A percentile compares a stretch with the other conserved stretches of the same genome.
These are phyloP conservation scores for Apostichopus leukothele DNA, from an alignment of 53 echinoderm and acorn worm genomes.

Conservation along the genomic window DNA sequence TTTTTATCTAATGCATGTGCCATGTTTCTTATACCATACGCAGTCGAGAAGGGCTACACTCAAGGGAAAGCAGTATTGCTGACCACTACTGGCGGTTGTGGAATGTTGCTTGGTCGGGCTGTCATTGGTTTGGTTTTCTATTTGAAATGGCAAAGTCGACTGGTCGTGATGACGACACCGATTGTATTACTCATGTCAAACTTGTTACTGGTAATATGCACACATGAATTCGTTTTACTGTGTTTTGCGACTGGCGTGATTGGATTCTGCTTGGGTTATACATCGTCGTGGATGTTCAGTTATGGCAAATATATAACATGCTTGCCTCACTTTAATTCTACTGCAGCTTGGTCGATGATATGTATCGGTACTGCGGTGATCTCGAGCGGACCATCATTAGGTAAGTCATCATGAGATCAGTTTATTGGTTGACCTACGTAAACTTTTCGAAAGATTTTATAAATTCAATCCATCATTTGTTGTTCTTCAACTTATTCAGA, in stretches of 20 bases:
- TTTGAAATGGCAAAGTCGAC: too few species aligned
- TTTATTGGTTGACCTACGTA: too few species aligned
- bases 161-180: neutral
- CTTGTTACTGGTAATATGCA: neutral
- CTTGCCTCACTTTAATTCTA: neutral
- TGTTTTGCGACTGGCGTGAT: neutral
- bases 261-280: neutral
- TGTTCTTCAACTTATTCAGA: too few species aligned
- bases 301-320: neutral
- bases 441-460: too few species aligned
- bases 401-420: neutral
- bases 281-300: conserved; percentile 3
- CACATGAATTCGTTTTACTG: neutral
- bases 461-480: too few species aligned
- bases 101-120: neutral
- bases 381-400: neutral
- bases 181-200: neutral
- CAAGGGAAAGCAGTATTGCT: neutral
- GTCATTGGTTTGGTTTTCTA: neutral
- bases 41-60: conserved; percentile 15
- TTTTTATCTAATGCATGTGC: neutral
- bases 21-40: conserved; percentile 19
- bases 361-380: neutral
- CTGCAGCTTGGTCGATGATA: neutral
- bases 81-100: neutral